Evolutionary conservation across 1,140 invertebrate genomes (phyloP), one percentile per base, ranked within the genome.

Genomic region (Papilio aristodemus): DNA sequence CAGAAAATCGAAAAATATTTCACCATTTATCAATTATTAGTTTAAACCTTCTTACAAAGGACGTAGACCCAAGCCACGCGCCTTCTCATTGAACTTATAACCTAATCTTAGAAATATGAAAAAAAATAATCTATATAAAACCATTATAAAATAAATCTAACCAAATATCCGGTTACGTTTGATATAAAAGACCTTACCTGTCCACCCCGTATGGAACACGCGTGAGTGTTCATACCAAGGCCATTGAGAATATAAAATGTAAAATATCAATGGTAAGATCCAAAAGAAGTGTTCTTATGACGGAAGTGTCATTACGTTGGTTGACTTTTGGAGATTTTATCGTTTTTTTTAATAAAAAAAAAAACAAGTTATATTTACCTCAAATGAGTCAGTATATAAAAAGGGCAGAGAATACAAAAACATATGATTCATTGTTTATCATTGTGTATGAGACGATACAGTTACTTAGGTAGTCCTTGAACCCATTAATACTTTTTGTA

Each of bases 241-340:
- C 6, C 11, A 70, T 58, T 66, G n/a, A 11, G 19, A 64, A 69
- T 69, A 19, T 43, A 60, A 69, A 69, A 69, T 69, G n/a, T 43
- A 60, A 69, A 69, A 46, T 66, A 64, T 57, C 71, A 68, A 66
- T 67, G 69, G 38, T 70, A 27, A 66, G 67, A 72, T 74, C 63
- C 64, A 11, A 4, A 22, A 50, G 46, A 19, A 36, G 17, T 17
- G 43, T n/a, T 60, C 58, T 60, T 37, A 36, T 17, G 58, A 38
- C 27, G 58, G 58, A 60, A 60, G 38, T 60, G 58, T 36, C 58
- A 60, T 46, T 22, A 22, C 4, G 58, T 19, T 17, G 32, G 32
- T 38, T 60, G 58, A 32, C 27, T 60, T 60, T 60, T 38, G 58
- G 27, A 36, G 14, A 36, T 60, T 19, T 60, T 60, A 60, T 60